Evolutionary conservation across 2,888 invertebrate species (phyloP).

Genomic region (Plutella xylostella): DNA sequence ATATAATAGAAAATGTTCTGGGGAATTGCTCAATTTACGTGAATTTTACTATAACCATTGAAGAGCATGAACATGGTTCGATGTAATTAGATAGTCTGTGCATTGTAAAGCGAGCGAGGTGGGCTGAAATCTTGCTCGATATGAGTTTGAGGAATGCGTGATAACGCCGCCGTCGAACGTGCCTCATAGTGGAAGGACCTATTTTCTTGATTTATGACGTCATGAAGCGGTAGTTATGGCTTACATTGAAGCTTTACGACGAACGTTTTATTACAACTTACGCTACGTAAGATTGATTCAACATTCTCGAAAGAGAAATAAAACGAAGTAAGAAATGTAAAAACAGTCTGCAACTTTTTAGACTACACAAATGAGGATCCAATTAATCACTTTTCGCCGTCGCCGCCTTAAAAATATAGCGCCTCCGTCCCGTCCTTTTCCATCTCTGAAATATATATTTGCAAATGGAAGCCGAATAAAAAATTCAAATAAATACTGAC

Average conservation of each 20-base stretch:
- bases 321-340: not conserved
- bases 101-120: too few species aligned
- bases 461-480: conserved; percentile 25
- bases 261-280: conserved; percentile 5
- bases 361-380: too few species aligned
- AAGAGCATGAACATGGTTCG: too few species aligned
- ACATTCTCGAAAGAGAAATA: not conserved
- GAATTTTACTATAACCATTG: too few species aligned
- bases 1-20: too few species aligned
- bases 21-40: too few species aligned
- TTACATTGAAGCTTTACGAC: conserved; percentile 9
- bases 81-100: too few species aligned
- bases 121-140: too few species aligned
- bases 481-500: conserved; percentile 36
- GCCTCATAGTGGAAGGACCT: conserved; percentile 31
- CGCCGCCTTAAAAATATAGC: conserved; percentile 4
- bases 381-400: too few species aligned
- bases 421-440: conserved; percentile 19
- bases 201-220: conserved; percentile 41
- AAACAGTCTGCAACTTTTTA: not conserved
- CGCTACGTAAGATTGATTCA: conserved; percentile 7
- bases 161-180: conserved; percentile 24
- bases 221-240: conserved; percentile 22
- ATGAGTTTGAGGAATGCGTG: conserved; percentile 32
- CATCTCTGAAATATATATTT: too few species aligned